Evolutionary conservation across 2,113 vertebrate genomes (phyloP).

Genomic region (Grus americana): DNA sequence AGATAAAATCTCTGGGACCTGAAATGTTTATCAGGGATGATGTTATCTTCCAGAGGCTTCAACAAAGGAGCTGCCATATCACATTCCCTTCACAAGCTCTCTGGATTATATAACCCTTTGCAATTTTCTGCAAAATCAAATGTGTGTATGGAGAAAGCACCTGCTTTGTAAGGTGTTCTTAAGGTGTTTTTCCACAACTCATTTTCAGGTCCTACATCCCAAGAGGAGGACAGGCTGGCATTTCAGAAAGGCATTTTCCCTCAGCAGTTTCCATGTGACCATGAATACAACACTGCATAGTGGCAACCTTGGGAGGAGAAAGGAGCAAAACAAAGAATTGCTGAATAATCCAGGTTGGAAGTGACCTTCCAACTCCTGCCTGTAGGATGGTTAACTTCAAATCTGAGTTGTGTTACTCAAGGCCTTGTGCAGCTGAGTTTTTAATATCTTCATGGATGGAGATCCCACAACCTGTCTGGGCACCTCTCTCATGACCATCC

Average conservation of each 20-base stretch:
- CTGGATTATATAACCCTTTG: not conserved
- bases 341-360: not conserved
- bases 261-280: not conserved
- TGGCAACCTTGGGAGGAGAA: not conserved
- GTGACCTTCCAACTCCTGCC: not conserved
- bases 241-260: not conserved
- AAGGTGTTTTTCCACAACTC: not conserved
- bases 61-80: not conserved
- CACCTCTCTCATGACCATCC: not conserved
- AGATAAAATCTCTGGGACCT: not conserved
- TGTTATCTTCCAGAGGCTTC: not conserved
- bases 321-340: not conserved
- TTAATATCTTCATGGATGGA: not conserved
- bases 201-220: not conserved
- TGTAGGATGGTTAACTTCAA: not conserved
- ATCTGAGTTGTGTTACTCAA: not conserved
- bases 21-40: not conserved
- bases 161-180: not conserved
- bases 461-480: not conserved
- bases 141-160: not conserved
- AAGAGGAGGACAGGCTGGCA: not conserved
- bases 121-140: not conserved
- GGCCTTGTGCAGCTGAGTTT: not conserved
- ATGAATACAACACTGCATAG: not conserved
- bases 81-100: not conserved